phyloP scores from a whole-genome alignment of 2,113 vertebrate species.

The Petrocephalus zakoni region DNA sequence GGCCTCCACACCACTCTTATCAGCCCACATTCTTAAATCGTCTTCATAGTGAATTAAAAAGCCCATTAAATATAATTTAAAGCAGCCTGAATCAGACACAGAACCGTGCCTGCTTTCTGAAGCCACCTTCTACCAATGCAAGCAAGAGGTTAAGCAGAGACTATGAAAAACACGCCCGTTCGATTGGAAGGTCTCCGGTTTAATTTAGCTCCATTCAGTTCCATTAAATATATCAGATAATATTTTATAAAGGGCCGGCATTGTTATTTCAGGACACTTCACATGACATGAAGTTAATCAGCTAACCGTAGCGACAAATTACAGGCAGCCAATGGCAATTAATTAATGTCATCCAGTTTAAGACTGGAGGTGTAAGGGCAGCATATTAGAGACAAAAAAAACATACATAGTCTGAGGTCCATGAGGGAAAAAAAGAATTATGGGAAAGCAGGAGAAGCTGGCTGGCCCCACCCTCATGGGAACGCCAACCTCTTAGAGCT shows the following conservation, averaged over 20 bases:
- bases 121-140: not conserved
- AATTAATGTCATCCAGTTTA: not conserved
- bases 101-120: not conserved
- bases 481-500: not conserved
- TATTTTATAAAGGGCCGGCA: not conserved
- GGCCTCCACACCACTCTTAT: not conserved
- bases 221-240: not conserved
- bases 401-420: not conserved
- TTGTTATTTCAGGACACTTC: not conserved
- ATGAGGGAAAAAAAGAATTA: not conserved
- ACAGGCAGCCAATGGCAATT: not conserved
- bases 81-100: not conserved
- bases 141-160: not conserved
- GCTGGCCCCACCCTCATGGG: not conserved
- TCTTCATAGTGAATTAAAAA: not conserved
- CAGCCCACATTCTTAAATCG: not conserved
- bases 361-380: not conserved
- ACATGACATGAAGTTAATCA: not conserved
- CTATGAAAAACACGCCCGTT: not conserved
- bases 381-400: not conserved
- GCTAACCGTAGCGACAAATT: not conserved
- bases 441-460: not conserved
- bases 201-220: not conserved
- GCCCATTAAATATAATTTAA: not conserved
- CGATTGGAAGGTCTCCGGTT: not conserved